phyloP scores from a whole-genome alignment of 1,140 invertebrate genomes.

The Piezodorus guildinii region DNA sequence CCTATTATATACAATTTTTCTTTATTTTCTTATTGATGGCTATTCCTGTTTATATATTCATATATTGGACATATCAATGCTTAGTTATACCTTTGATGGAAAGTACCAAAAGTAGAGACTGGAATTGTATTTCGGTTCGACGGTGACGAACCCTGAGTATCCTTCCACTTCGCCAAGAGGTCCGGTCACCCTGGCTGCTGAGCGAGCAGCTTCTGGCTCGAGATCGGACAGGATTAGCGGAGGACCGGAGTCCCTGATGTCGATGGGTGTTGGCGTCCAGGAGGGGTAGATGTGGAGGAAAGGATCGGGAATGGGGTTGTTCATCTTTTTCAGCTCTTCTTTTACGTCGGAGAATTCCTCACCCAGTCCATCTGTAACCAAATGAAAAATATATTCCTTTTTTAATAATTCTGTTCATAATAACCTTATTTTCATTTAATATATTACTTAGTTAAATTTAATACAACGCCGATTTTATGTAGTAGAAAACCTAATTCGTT shows the following conservation, averaged over 20 bases:
- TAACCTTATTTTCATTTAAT: no score
- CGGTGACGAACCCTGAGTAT: conserved; percentile 20
- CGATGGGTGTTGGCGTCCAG: background rate
- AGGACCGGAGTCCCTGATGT: background rate
- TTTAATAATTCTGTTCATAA: no score
- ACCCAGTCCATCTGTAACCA: background rate
- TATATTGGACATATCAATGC: no score
- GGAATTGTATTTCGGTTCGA: conserved; percentile 22
- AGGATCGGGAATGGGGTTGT: background rate
- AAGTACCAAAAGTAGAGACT: conserved; percentile 74
- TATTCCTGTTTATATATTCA: no score
- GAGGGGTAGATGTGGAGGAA: background rate
- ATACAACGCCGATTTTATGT: no score
- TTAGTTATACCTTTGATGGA: conserved; percentile 38
- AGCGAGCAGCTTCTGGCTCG: background rate
- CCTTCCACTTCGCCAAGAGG: background rate
- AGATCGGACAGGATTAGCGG: background rate
- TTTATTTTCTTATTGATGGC: no score
- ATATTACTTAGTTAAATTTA: no score
- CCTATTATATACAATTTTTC: no score
- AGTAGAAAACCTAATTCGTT: no score
- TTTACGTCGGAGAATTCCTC: background rate
- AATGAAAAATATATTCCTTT: no score
- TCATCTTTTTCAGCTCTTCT: background rate
- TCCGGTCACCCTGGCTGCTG: background rate